Base-by-base conservation (phyloP, 1,140 invertebrate species). In the Thalassaphorura encarpata region DNA sequence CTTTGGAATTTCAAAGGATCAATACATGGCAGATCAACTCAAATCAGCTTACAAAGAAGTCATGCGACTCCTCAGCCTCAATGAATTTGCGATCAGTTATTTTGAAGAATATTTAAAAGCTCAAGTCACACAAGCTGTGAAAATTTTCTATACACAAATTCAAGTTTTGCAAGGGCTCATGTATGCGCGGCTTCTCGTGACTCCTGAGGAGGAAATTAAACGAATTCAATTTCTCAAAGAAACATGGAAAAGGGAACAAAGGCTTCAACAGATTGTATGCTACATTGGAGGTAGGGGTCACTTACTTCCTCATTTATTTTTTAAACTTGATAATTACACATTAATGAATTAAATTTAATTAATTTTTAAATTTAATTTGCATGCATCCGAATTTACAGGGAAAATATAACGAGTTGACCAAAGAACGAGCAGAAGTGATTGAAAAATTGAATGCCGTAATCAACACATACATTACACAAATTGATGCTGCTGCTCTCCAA, bases 81-180 rank as follows among this genome's bases (percentile, higher is more conserved):
- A 54, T 29, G 40, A 29, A 8, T 16, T 5, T 11, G 24, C 41
- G 15, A 19, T 54, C 24, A 8, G 45, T 21, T 54, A 40, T 23
- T 16, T 54, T n/a, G 19, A 16, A 8, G 11, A 18, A 18, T 6
- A 45, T 15, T 43, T 54, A 11, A 42, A 26, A 31, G 21, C 52
- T 13, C 40, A 54, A 54, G 52, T 54, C 24, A 54, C 52, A 3
- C 21, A 43, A 29, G 52, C 54, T 2, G 47, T 56, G 3, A 56
- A 56, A 36, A n/a, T 42, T 8, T 49, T 56, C 24, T 48, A 42
- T 21, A 15, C 19, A 3, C 46, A 56, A 31, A 15, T 56, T 6
- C 31, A 56, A 41, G n/a, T 49, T 2, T 36, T 56, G 6, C 28
- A 56, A 29, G 33, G 33, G 21, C 16, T 56, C 8, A 56, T 56